phyloP scores from a whole-genome alignment of 2,113 vertebrate genomes.

The Mustela nigripes region DNA sequence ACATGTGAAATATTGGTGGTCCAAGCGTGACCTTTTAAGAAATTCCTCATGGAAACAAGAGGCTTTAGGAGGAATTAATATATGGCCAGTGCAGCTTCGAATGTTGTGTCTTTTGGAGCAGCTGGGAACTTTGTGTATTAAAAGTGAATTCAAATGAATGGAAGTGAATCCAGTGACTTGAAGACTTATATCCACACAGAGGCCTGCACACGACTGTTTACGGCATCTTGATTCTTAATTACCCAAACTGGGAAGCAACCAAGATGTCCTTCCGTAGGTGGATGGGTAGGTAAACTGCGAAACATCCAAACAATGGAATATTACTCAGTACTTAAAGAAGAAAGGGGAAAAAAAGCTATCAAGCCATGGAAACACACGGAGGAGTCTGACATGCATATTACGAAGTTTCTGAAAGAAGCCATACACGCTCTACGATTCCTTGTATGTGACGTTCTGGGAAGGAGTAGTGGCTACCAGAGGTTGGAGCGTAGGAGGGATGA shows the following conservation, averaged over 20 bases:
- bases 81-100: not conserved
- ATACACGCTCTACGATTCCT: not conserved
- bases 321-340: not conserved
- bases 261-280: not conserved
- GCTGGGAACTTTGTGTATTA: not conserved
- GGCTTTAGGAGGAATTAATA: not conserved
- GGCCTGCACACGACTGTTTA: not conserved
- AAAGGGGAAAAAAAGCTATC: not conserved
- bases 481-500: not conserved
- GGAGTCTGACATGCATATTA: not conserved
- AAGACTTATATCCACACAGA: not conserved
- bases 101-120: conserved; percentile 11
- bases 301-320: not conserved
- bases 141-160: not conserved
- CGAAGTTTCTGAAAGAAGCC: not conserved
- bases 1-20: not conserved
- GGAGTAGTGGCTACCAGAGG: not conserved
- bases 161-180: not conserved
- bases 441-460: not conserved
- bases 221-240: not conserved
- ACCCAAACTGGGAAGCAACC: not conserved
- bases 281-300: not conserved
- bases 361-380: not conserved
- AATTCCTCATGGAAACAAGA: not conserved
- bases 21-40: not conserved